Percentiles rank a stretch among this genome's conserved stretches.
These are phyloP conservation scores for Drosophila borealis DNA, from an alignment of 2,888 invertebrate species.

Conservation along the genomic window DNA sequence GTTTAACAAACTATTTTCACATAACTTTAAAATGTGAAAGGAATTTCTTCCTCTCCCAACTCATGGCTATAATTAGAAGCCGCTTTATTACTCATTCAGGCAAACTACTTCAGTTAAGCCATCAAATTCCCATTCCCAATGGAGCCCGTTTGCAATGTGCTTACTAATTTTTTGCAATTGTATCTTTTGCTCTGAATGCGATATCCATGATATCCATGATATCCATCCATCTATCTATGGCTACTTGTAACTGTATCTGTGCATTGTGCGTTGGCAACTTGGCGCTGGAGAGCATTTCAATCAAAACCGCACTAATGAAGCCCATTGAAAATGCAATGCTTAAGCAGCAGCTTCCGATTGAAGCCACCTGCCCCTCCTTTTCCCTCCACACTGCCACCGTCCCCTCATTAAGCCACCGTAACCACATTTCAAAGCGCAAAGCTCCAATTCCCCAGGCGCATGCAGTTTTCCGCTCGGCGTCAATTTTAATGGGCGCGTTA, in stretches of 20 bases:
- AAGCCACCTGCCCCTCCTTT: constrained; percentile 1
- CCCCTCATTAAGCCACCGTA: constrained; percentile 28
- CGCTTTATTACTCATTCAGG: constrained; percentile 45
- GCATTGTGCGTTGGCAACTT: constrained; percentile 41
- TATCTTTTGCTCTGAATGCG: constrained; percentile 45
- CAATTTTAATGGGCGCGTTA: constrained; percentile 75
- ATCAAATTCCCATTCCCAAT: constrained; percentile 42
- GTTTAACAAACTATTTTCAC: neutral
- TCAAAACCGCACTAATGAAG: constrained; percentile 77
- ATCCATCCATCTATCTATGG: constrained; percentile 36
- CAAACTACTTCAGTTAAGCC: constrained; percentile 47
- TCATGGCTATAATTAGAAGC: constrained; percentile 19
- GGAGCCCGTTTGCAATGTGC: constrained; percentile 47
- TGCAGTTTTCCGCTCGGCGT: constrained; percentile 69
- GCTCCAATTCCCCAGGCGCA: constrained; percentile 60
- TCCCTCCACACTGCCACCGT: neutral
- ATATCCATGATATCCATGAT: constrained; percentile 48
- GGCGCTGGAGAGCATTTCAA: constrained; percentile 62
- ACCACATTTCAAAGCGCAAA: constrained; percentile 55
- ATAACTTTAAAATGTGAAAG: neutral
- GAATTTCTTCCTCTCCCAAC: neutral
- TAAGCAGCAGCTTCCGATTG: constrained; percentile 65
- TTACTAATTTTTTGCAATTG: constrained; percentile 76
- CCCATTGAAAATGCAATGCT: constrained; percentile 75
- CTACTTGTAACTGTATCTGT: constrained; percentile 66